phyloP scores from a whole-genome alignment of 2,797 vertebrate genomes.

The Chelon auratus region DNA sequence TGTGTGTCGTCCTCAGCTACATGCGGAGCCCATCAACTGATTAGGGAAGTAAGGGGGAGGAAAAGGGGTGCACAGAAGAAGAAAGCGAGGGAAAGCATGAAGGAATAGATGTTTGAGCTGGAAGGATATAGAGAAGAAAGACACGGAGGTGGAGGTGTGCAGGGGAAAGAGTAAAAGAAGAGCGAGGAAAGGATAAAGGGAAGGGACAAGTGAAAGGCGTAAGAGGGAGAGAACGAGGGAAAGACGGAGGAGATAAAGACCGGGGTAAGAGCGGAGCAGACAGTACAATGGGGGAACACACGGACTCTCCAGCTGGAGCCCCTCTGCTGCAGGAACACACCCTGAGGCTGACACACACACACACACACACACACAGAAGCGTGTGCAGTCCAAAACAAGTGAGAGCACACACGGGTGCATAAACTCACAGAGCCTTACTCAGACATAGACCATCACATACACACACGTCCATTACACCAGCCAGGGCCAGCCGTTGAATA shows the following conservation, averaged over 20 bases:
- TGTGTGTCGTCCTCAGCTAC: constrained; percentile 16
- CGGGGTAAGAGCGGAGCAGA: constrained; percentile 24
- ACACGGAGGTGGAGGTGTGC: background rate
- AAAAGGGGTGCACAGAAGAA: background rate
- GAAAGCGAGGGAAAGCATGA: background rate
- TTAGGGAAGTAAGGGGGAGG: background rate
- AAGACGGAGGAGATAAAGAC: background rate
- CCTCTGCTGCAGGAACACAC: constrained; percentile 65
- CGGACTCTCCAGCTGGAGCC: constrained; percentile 66
- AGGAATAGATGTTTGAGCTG: too few species aligned
- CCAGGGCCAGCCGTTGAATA: constrained; percentile 44
- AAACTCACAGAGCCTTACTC: background rate
- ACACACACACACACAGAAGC: constrained; percentile 18
- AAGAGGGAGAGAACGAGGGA: background rate
- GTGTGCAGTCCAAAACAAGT: constrained; percentile 34
- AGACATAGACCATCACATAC: constrained; percentile 4
- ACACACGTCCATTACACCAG: constrained; percentile 36
- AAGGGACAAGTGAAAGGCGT: background rate
- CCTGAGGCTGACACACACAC: constrained; percentile 29
- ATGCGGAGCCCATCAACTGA: constrained; percentile 6
- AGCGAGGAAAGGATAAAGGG: background rate
- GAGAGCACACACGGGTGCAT: constrained; percentile 19
- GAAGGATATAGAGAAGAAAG: background rate
- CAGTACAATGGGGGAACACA: constrained; percentile 33
- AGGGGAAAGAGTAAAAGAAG: background rate